These are phyloP conservation scores for Hylaea fasciaria DNA, from an alignment of 2,888 invertebrate genomes.

Conservation along the genomic window DNA sequence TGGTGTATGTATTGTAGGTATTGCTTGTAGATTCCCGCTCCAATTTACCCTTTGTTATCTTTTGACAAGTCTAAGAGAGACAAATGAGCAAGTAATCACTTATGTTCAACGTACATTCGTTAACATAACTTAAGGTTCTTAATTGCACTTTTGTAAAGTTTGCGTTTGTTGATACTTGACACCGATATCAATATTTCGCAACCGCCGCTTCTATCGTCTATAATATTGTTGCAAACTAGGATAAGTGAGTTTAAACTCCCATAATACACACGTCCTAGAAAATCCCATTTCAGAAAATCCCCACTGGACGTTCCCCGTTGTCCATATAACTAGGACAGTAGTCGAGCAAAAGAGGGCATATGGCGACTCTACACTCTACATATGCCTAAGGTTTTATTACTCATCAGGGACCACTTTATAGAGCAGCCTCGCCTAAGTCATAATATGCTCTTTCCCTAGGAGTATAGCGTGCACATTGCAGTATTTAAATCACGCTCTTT, in stretches of 20 bases:
- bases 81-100: neutral
- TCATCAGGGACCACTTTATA: slow-evolving; percentile 22
- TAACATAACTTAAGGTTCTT: too few relatives aligned
- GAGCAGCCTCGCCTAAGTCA: slow-evolving; percentile 6
- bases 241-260: slow-evolving; percentile 5
- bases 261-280: slow-evolving; percentile 18
- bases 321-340: slow-evolving; percentile 28
- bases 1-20: slow-evolving; percentile 3
- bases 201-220: slow-evolving; percentile 1
- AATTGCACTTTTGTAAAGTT: neutral
- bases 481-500: too few relatives aligned
- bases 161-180: neutral
- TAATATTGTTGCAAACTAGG: slow-evolving; percentile 2
- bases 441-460: neutral
- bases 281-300: slow-evolving; percentile 21
- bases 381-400: slow-evolving; percentile 24
- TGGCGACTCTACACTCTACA: slow-evolving; percentile 8
- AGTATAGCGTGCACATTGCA: neutral
- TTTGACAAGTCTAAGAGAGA: slow-evolving; percentile 5
- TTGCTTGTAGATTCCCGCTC: slow-evolving; percentile 19
- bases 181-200: neutral
- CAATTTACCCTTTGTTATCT: slow-evolving; percentile 8
- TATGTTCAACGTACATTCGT: too few relatives aligned
- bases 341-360: slow-evolving; percentile 9
- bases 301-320: slow-evolving; percentile 21